Evolutionary conservation across 2,113 vertebrate genomes (phyloP), one percentile per base, ranked within the genome.

Genomic region (Zosterops borbonicus): DNA sequence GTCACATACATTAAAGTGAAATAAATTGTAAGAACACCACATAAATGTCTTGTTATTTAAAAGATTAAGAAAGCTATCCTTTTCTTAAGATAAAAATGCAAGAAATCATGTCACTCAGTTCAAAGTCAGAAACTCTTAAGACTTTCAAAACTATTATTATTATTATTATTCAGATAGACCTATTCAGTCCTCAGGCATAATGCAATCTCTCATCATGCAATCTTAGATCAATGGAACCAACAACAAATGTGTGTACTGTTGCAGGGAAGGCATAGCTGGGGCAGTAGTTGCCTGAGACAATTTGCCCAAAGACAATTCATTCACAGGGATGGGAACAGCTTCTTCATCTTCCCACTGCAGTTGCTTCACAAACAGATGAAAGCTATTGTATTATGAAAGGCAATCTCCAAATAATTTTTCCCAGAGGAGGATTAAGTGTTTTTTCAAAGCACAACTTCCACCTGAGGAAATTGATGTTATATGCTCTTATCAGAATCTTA

Each of bases 391-490:
- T 53, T 68, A 44, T 21, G 68, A 89, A 92, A 94, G 37, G 53
- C 14, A 6, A 19, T 84, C 11, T 75, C 59, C 63, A 87, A 92
- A 92, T 94, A 95, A 39, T 95, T 95, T 97, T 85, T 92, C 82
- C 69, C 75, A 89, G 85, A 95, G 92, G 63, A 97, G 60, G 33
- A 95, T 94, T 94, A 96, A 96, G 14, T 14, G 14, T 79, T 97
- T 81, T 65, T 63, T 87, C 53, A 78, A 94, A 92, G 27, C 50
- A 69, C 77, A 93, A 68, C 15, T 94, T 77, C 62, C 50, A 59
- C 71, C 19, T 77, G 44, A 88, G 67, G 62, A 96, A 97, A 91
- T 60, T 63, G 39, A 86, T 97, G 96, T 95, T 83, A 16, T 86
- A 75, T 63, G 56, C 53, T 64, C 8, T 76, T 73, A 78, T 46